These are phyloP conservation scores for Cervus canadensis DNA, from an alignment of 2,113 vertebrate genomes.

Conservation along the genomic window DNA sequence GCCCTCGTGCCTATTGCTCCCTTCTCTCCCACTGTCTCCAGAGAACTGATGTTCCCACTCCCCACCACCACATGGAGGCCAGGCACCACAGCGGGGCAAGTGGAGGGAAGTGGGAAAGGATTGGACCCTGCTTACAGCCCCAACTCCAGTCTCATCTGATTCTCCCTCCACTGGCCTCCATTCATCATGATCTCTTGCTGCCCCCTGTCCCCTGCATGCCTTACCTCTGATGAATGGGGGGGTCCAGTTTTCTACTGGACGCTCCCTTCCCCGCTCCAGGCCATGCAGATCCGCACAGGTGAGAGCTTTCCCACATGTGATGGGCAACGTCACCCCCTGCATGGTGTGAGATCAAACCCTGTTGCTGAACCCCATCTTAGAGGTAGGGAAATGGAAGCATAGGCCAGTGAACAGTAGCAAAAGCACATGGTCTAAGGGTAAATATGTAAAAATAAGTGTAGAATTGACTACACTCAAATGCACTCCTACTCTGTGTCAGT, in stretches of 20 bases:
- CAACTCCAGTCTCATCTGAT: neutral
- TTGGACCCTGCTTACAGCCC: fast-evolving
- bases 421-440: neutral
- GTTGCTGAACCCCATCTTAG: neutral
- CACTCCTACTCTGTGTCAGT: neutral
- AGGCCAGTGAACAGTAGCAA: neutral
- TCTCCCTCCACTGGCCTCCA: neutral
- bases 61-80: neutral
- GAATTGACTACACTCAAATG: neutral
- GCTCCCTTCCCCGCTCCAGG: neutral
- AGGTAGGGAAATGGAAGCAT: neutral
- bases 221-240: neutral
- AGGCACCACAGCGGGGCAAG: neutral
- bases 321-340: neutral
- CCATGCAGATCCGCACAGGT: neutral
- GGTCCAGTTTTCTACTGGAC: neutral
- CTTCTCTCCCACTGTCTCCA: neutral
- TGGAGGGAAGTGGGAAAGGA: fast-evolving
- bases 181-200: neutral
- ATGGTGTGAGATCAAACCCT: neutral
- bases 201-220: neutral
- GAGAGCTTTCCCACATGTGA: neutral
- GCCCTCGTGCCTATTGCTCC: neutral
- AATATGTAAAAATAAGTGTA: neutral
- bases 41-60: neutral